Percentiles rank a stretch among this genome's conserved stretches.
Evolutionary conservation across 2,797 vertebrate species (phyloP).

Genomic region (Ptychadena robeensis): DNA sequence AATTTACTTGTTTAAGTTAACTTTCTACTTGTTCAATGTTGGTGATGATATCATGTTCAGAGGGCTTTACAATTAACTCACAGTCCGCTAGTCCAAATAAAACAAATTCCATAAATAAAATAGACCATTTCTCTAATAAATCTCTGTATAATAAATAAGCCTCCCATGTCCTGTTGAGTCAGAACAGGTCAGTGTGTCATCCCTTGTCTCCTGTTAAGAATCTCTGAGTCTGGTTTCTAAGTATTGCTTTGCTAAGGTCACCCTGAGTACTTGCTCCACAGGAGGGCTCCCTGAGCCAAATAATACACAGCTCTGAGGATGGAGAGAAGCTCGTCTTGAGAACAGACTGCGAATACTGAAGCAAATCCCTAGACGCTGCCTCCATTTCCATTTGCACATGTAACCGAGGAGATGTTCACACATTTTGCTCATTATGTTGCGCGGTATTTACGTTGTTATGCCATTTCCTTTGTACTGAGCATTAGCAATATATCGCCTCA

Average conservation of each 20-base stretch:
- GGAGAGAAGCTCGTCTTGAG: slow-evolving; percentile 67
- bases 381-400: slow-evolving; percentile 1
- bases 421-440: background rate
- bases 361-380: background rate
- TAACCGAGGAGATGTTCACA: background rate
- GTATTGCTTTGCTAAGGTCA: slow-evolving; percentile 24
- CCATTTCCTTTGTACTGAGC: background rate
- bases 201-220: background rate
- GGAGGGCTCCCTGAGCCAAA: slow-evolving; percentile 50
- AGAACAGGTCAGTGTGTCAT: background rate
- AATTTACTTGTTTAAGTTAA: no score
- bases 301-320: slow-evolving; percentile 61
- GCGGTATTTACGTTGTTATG: background rate
- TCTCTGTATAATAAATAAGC: background rate
- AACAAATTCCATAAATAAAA: no score
- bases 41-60: no score
- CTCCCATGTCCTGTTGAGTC: background rate
- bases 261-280: slow-evolving; percentile 46
- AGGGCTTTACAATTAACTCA: no score
- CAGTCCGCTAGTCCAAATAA: no score
- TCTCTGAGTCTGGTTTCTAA: background rate
- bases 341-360: background rate
- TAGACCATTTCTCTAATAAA: no score
- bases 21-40: no score
- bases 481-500: background rate